A percentile compares a stretch with the other conserved stretches of the same genome.
These are phyloP conservation scores for Mionectes macconnelli DNA, from an alignment of 2,113 vertebrate genomes.

Conservation along the genomic window DNA sequence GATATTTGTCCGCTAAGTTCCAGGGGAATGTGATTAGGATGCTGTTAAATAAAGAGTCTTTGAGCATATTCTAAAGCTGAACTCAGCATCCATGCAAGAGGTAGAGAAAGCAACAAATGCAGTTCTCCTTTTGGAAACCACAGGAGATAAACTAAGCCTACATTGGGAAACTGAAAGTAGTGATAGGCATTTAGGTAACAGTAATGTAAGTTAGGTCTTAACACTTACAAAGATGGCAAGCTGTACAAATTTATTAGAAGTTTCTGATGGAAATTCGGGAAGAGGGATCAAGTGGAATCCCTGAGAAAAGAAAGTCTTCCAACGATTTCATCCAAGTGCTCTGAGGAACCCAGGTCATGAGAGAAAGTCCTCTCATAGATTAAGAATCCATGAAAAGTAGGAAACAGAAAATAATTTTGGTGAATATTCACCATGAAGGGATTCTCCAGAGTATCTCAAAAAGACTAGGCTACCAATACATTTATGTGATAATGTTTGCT, in stretches of 20 bases:
- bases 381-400: background rate
- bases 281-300: background rate
- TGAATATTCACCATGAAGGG: background rate
- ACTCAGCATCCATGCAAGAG: background rate
- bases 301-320: background rate
- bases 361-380: background rate
- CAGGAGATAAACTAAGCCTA: background rate
- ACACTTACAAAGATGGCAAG: background rate
- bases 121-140: background rate
- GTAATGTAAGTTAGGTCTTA: background rate
- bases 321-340: background rate
- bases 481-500: background rate
- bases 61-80: background rate
- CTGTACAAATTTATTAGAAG: background rate
- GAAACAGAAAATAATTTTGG: background rate
- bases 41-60: background rate
- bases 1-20: background rate
- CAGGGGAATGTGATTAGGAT: background rate
- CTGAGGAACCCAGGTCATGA: background rate
- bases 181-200: background rate
- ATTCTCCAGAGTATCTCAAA: background rate
- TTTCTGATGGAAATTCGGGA: background rate
- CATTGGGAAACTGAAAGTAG: background rate
- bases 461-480: background rate
- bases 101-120: background rate